Evolutionary conservation across 2,888 invertebrate species (phyloP), one percentile per base, ranked within the genome.

Genomic region (Osmoderma eremita): DNA sequence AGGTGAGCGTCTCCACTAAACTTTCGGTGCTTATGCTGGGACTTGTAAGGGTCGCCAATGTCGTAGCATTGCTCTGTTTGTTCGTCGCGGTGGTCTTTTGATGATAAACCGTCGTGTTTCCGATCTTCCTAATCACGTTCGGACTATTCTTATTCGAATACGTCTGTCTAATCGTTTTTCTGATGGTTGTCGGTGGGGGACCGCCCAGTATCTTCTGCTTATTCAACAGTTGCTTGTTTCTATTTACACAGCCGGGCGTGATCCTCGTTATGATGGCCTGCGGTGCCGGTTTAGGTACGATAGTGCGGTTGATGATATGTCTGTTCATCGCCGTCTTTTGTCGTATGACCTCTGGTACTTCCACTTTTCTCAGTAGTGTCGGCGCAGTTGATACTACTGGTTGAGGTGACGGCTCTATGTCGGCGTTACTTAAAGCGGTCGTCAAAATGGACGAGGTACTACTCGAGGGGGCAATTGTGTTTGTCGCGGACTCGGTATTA

Each of bases 361-460:
- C 70, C 3, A 69, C 42, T 17, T 69, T 58, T 50, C 70, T 72
- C 39, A 50, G 71, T 6, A 20, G 69, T 24, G 17, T 62, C 6
- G 56, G 48, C 6, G 49, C 30, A 17, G 61, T 53, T 1, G 56
- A 70, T 48, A 17, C 69, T 24, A 3, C 69, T 45, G 10, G 62
- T 45, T 41, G 71, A 53, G 49, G 64, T 45, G 18, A 65, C 64
- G 17, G 67, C 22, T 51, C 67, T 39, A 78, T 79, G 49, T 77
- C 78, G 0, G 78, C 76, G 73, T 74, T 81, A 70, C 70, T 76
- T 38, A 75, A 74, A 30, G 73, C 82, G 76, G 67, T 83, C 78
- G 67, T 84, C 69, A 65, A 79, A 77, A 74, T 83, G 75, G 58
- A 83, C 76, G 67, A 81, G 77, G 4, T 80, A 77, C n/a, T 80